phyloP scores from a whole-genome alignment of 2,888 invertebrate genomes.

The Plebejus argus region DNA sequence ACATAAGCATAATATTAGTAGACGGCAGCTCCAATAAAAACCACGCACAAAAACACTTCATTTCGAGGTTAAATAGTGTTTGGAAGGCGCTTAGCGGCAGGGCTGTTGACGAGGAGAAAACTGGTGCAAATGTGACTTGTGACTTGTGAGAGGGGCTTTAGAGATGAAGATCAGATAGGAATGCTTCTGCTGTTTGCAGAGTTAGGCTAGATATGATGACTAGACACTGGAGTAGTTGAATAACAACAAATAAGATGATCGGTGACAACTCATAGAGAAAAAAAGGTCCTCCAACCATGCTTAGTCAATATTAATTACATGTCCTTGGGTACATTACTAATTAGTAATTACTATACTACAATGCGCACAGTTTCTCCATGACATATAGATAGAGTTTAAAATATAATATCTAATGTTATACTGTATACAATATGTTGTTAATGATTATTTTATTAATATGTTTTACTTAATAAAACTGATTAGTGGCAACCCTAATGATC shows the following conservation, averaged over 20 bases:
- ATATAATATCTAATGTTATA: too few relatives aligned
- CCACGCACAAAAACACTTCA: constrained; percentile 62
- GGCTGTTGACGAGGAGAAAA: constrained; percentile 43
- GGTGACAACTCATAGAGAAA: background rate
- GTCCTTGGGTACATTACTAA: too few relatives aligned
- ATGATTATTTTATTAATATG: too few relatives aligned
- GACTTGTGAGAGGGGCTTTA: constrained; percentile 29
- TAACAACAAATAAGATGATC: background rate
- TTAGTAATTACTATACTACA: too few relatives aligned
- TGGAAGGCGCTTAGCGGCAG: constrained; percentile 52
- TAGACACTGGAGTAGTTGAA: background rate
- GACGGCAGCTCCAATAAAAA: constrained; percentile 67
- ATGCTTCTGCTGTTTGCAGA: background rate
- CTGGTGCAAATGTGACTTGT: background rate
- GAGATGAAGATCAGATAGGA: background rate
- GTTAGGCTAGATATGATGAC: background rate
- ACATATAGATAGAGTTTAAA: too few relatives aligned
- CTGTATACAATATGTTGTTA: too few relatives aligned
- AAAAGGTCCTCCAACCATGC: background rate
- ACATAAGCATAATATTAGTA: constrained; percentile 79
- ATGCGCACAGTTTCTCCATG: too few relatives aligned
- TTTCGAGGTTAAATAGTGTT: constrained; percentile 72
- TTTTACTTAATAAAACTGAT: constrained; percentile 11
- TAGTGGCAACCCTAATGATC: constrained; percentile 51
- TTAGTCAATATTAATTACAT: too few relatives aligned